Base-by-base conservation (phyloP, 2,113 vertebrate species). In the Pseudorhombus dupliciocellatus region DNA sequence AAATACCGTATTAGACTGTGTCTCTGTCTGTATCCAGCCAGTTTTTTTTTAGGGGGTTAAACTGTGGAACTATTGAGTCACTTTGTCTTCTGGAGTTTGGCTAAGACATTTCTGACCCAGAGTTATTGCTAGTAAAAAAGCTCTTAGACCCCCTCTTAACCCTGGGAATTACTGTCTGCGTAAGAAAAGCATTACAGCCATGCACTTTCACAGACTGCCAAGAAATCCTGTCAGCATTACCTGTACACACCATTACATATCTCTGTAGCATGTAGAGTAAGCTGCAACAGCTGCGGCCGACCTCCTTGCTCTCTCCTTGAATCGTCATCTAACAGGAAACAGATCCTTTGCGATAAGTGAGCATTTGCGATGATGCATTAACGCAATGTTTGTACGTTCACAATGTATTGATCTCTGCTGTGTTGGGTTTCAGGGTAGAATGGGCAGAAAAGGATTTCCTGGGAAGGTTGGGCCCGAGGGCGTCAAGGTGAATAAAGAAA, bases 391-490 rank as follows among this genome's bases (percentile, higher is more conserved):
- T 52, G 18, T 62, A n/a, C 40, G 66, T 58, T 74, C 22, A 61
- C 42, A 5, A 18, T 58, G 77, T 21, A 71, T 56, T 68, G 10
- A 80, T 3, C 2, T 66, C 2, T 67, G 5, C 15, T 40, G 8
- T 57, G 24, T 77, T 73, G 40, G 72, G 12, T 93, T 94, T 71
- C 87, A 98, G 97, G 97, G 97, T 61, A 92, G 91, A 58, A 89
- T 93, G 54, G 96, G 97, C 64, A 91, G 94, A 79, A 95, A 94
- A 80, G 97, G 97, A 48, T 97, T 98, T 91, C 91, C 94, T 3
- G 97, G 97, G 66, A 95, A 91, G 62, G 84, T 93, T 4, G 97
- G 97, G 59, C 91, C 90, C 0, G 95, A 96, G 3, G 97, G 97
- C 79, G 34, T 87, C 11, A 99, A 98, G 96, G 97, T 98, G 76